phyloP scores from a whole-genome alignment of 2,113 vertebrate genomes.

The Melanotaenia duboulayi region DNA sequence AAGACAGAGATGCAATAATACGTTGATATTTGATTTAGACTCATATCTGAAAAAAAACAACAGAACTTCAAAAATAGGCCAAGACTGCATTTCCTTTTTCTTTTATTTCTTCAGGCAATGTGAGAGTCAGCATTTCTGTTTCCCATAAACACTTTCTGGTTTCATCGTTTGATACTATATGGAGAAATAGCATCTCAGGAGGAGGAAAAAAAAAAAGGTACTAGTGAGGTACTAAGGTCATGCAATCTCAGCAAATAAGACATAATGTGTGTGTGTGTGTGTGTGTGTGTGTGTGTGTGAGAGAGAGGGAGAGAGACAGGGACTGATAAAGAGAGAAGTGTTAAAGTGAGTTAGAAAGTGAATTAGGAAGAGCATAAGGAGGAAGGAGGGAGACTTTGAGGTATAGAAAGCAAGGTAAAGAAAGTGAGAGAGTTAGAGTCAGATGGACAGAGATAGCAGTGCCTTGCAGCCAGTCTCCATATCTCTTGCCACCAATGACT shows the following conservation, averaged over 20 bases:
- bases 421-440: slow-evolving; percentile 50
- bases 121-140: slow-evolving; percentile 61
- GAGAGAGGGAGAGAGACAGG: slow-evolving; percentile 25
- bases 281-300: background rate
- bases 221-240: slow-evolving; percentile 65
- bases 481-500: slow-evolving; percentile 71
- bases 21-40: slow-evolving; percentile 35
- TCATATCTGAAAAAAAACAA: slow-evolving; percentile 7
- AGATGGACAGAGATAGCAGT: slow-evolving; percentile 66
- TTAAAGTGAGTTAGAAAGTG: slow-evolving; percentile 61
- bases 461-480: slow-evolving; percentile 68
- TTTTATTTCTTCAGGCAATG: slow-evolving; percentile 28
- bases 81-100: slow-evolving; percentile 44
- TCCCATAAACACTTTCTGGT: slow-evolving; percentile 49
- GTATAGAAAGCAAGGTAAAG: slow-evolving; percentile 36
- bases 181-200: slow-evolving; percentile 43
- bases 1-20: slow-evolving; percentile 22
- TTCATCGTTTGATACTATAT: slow-evolving; percentile 50
- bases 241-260: slow-evolving; percentile 75
- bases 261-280: slow-evolving; percentile 43
- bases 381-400: slow-evolving; percentile 39
- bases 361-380: slow-evolving; percentile 44
- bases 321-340: slow-evolving; percentile 60
- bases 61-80: slow-evolving; percentile 27
- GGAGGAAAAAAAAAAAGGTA: slow-evolving; percentile 3